Conservation (phyloP, 2,797 vertebrate species). For the Podargus strigoides region DNA sequence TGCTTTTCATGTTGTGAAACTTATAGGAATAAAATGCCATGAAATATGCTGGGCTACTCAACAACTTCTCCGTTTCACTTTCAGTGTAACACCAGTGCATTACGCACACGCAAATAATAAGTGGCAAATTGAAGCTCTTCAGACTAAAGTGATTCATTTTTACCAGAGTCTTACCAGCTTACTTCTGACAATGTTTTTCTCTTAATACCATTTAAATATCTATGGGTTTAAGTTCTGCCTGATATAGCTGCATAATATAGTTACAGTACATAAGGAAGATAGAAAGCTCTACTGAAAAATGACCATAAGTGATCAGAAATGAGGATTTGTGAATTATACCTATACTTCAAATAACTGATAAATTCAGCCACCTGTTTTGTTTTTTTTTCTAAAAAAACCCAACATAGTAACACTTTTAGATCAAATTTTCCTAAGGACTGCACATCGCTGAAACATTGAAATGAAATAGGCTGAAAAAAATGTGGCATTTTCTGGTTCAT, state of each 20-base stretch:
- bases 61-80: neutral
- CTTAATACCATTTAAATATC: neutral
- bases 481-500: slow-evolving; percentile 16
- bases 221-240: neutral
- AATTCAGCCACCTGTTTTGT: neutral
- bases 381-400: neutral
- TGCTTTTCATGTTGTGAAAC: neutral
- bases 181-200: neutral
- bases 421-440: neutral
- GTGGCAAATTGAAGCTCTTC: neutral
- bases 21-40: neutral
- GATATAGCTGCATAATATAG: neutral
- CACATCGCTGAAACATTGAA: neutral
- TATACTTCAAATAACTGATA: neutral
- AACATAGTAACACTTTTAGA: neutral
- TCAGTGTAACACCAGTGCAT: neutral
- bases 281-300: neutral
- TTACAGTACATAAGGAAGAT: neutral
- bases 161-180: neutral
- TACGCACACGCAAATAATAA: neutral
- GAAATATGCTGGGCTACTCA: neutral
- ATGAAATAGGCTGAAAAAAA: slow-evolving; percentile 26
- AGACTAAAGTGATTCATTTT: neutral
- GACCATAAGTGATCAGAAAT: neutral
- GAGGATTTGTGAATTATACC: neutral